phyloP scores from a whole-genome alignment of 2,113 vertebrate genomes.

The Nothoprocta pentlandii region DNA sequence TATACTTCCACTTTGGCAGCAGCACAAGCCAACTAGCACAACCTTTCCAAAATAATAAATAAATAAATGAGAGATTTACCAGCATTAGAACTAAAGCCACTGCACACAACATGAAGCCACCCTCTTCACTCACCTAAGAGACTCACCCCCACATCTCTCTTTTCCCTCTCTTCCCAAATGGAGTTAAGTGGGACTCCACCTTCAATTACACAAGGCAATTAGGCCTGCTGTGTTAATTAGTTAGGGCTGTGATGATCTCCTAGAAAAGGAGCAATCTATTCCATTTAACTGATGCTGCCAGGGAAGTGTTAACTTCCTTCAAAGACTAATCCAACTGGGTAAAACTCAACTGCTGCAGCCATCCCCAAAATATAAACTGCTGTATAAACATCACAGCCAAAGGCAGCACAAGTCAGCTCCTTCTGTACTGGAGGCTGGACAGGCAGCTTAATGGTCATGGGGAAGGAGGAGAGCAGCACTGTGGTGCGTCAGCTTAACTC shows the following conservation, averaged over 20 bases:
- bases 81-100: background rate
- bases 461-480: background rate
- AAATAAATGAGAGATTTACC: background rate
- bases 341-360: background rate
- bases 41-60: no score
- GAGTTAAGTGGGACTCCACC: slow-evolving; percentile 6
- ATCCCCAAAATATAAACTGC: background rate
- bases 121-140: no score
- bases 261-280: background rate
- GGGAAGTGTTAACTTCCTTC: background rate
- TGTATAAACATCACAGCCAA: background rate
- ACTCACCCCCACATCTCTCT: background rate
- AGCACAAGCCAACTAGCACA: background rate
- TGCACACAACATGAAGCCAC: background rate
- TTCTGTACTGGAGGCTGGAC: background rate
- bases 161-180: background rate
- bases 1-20: background rate
- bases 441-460: fast-evolving
- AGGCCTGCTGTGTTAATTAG: slow-evolving; percentile 44
- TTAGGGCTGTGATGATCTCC: slow-evolving; percentile 3
- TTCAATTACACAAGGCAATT: slow-evolving; percentile 33
- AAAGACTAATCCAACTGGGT: background rate
- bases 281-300: background rate
- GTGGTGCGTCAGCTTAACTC: background rate
- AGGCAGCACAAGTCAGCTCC: background rate